Evolutionary conservation across 2,113 vertebrate species (phyloP).

Genomic region (Cavia porcellus): DNA sequence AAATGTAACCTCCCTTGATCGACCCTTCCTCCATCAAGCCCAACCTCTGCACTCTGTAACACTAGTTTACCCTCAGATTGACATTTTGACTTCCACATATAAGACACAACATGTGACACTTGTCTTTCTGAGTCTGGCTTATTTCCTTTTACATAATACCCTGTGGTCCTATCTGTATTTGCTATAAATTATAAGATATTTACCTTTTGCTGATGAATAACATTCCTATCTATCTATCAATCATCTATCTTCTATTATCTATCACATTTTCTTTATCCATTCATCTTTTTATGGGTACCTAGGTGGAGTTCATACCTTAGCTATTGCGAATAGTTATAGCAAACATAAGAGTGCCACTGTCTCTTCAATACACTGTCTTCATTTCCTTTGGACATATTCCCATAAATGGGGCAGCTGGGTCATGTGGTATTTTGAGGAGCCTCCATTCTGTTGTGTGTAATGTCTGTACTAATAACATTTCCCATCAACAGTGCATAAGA

Average conservation of each 20-base stretch:
- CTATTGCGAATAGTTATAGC: not conserved
- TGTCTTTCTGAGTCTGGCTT: not conserved
- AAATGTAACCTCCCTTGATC: not conserved
- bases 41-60: not conserved
- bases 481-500: not conserved
- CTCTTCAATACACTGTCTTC: not conserved
- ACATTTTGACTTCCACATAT: not conserved
- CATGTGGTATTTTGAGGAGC: not conserved
- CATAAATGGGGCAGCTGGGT: not conserved
- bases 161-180: not conserved
- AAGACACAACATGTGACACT: not conserved
- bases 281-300: not conserved
- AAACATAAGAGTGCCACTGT: not conserved
- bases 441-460: not conserved
- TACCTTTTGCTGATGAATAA: not conserved
- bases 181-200: not conserved
- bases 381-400: not conserved
- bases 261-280: not conserved
- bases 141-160: not conserved
- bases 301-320: not conserved
- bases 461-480: not conserved
- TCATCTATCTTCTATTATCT: not conserved
- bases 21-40: not conserved
- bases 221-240: not conserved
- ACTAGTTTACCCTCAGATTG: not conserved